Percentiles rank a stretch among this genome's conserved stretches.
Evolutionary conservation across 2,113 vertebrate species (phyloP).

Genomic region (Dolichotis patagonum): DNA sequence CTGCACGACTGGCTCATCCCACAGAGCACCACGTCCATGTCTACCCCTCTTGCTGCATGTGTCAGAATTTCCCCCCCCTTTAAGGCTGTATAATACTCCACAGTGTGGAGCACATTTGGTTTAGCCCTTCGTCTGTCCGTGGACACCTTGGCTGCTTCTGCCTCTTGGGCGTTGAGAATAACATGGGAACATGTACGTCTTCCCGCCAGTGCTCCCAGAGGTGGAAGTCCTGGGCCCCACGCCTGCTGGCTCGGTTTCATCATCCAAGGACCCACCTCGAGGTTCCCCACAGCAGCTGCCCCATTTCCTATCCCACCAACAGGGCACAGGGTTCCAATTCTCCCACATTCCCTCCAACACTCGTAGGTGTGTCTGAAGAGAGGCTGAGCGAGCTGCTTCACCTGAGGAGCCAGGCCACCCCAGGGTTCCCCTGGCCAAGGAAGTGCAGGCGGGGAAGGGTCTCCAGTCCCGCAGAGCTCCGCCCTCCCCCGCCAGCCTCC

Average conservation of each 20-base stretch:
- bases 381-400: neutral
- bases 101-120: no score
- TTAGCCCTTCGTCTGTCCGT: rapidly evolving
- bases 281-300: neutral
- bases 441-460: neutral
- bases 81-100: neutral
- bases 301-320: neutral
- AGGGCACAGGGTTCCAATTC: neutral
- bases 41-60: rapidly evolving
- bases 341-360: neutral
- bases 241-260: neutral
- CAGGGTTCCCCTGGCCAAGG: neutral
- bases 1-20: rapidly evolving
- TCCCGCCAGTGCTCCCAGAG: neutral
- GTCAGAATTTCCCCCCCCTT: neutral
- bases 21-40: neutral
- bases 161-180: no score
- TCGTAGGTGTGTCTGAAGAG: neutral
- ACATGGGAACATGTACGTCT: rapidly evolving
- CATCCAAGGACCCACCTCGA: neutral
- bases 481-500: neutral
- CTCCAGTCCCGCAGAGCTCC: neutral
- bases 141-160: neutral
- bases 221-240: neutral
- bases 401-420: neutral